Conservation (phyloP, 1,140 invertebrate genomes). For the Proctacanthus coquilletti region DNA sequence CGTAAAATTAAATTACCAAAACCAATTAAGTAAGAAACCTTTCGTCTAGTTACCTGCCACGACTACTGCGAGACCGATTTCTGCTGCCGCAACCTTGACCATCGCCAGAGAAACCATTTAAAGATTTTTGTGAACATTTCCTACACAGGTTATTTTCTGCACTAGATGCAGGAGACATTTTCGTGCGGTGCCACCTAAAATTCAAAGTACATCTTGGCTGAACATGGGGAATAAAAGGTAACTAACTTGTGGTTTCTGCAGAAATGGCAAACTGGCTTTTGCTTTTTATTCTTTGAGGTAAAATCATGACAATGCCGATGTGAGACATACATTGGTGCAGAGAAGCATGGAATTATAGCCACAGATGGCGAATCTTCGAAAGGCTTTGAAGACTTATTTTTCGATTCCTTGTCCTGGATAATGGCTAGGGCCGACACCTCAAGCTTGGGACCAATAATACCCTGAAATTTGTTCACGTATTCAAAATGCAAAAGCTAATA, state of each 20-base stretch:
- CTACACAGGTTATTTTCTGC: too few relatives aligned
- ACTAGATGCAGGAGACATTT: too few relatives aligned
- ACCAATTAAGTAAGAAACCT: too few relatives aligned
- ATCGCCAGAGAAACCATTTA: too few relatives aligned
- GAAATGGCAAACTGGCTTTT: slow-evolving; percentile 18
- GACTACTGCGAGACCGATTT: too few relatives aligned
- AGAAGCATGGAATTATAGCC: background rate
- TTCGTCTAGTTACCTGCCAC: too few relatives aligned
- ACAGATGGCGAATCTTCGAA: background rate
- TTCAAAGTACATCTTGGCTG: too few relatives aligned
- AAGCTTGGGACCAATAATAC: slow-evolving; percentile 22
- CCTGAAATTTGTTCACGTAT: slow-evolving; percentile 5
- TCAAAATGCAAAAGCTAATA: background rate
- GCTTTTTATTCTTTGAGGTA: slow-evolving; percentile 12
- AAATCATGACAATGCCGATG: background rate
- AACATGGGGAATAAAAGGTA: too few relatives aligned
- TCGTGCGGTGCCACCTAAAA: too few relatives aligned
- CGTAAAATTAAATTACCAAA: too few relatives aligned
- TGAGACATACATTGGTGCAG: background rate
- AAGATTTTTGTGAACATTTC: too few relatives aligned
- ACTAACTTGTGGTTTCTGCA: slow-evolving; percentile 6
- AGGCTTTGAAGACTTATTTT: background rate
- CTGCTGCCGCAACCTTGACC: too few relatives aligned
- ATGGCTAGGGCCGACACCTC: slow-evolving; percentile 16
- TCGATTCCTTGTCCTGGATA: slow-evolving; percentile 10